Evolutionary conservation across 2,113 vertebrate species (phyloP).

Genomic region (Hippocampus barbouri): DNA sequence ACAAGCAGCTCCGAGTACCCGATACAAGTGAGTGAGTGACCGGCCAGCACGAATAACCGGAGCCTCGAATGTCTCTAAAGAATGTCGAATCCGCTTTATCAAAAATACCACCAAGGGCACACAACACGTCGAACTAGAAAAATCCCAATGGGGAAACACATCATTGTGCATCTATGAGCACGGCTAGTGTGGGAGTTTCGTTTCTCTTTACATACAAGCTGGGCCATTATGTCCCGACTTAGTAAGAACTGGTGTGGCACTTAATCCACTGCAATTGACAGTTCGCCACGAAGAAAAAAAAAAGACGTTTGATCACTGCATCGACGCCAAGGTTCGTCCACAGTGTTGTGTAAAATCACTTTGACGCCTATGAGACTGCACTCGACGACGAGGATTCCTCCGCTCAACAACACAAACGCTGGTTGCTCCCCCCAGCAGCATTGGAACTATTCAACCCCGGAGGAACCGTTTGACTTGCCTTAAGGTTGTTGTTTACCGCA

Average conservation of each 20-base stretch:
- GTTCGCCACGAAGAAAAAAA: neutral
- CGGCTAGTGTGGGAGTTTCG: constrained; percentile 26
- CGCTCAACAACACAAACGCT: constrained; percentile 57
- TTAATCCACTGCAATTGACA: constrained; percentile 32
- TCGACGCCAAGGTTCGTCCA: constrained; percentile 10
- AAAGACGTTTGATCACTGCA: constrained; percentile 1
- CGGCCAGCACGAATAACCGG: constrained; percentile 23
- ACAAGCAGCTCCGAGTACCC: constrained; percentile 36
- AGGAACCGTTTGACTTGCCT: constrained; percentile 33
- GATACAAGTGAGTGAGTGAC: constrained; percentile 43
- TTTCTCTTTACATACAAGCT: neutral
- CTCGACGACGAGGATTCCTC: constrained; percentile 65
- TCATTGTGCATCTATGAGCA: constrained; percentile 24
- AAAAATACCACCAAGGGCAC: constrained; percentile 23
- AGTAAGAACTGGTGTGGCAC: constrained; percentile 32
- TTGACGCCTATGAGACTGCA: constrained; percentile 31
- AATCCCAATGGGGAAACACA: constrained; percentile 23
- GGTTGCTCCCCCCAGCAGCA: constrained; percentile 16
- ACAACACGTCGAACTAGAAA: constrained; percentile 9
- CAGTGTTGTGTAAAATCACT: constrained; percentile 35
- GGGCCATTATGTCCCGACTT: constrained; percentile 23
- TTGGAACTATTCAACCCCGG: constrained; percentile 45
- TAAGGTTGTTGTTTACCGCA: constrained; percentile 21
- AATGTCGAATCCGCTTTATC: neutral
- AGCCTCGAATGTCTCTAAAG: constrained; percentile 14